Evolutionary conservation across 2,888 invertebrate genomes (phyloP), one percentile per base, ranked within the genome.

Genomic region (Dynastes hyllus): DNA sequence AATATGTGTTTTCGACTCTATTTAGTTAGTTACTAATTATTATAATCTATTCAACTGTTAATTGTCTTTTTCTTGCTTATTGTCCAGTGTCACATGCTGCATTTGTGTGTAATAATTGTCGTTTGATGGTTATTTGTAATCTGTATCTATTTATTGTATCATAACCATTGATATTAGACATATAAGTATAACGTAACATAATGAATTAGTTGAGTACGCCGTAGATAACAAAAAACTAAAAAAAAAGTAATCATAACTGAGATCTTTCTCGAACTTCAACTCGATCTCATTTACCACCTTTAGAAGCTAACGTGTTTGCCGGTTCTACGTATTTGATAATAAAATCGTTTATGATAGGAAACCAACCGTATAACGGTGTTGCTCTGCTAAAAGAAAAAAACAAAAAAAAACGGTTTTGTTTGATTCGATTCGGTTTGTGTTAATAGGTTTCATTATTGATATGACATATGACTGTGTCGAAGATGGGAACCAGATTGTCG

Each of bases 1-100:
- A 61, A 37, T 73, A 50, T 85, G 83, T 85, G 55, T 86, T 85
- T 86, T 84, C 83, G 80, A 84, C 80, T 82, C 82, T 82, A 79
- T 83, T 86, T 85, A 84, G 84, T 86, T 83, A 82, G 85, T 86
- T 86, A 80, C 79, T 81, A 83, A 82, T 82, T 84, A 82, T 82
- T 81, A 82, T 81, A 80, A 79, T 77, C 80, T 80, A 80, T 78
- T 81, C 83, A 85, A 86, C 82, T 83, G 83, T 85, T 85, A 80
- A 83, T 84, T 84, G 84, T 85, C 84, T 82, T 85, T 85, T 85
- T 86, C 87, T 89, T 89, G 89, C 89, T 89, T 89, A 88, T 85
- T 89, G 89, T 89, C 89, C 88, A 89, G 88, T 89, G 89, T 89
- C 88, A 89, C 87, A 87, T 88, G 88, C 88, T 85, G 87, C 87